Evolutionary conservation across 30 jellyfish, hydroid and myxozoan species (phyloP), one percentile per base, ranked within the genome.

Genomic region (Aurelia sp.): DNA sequence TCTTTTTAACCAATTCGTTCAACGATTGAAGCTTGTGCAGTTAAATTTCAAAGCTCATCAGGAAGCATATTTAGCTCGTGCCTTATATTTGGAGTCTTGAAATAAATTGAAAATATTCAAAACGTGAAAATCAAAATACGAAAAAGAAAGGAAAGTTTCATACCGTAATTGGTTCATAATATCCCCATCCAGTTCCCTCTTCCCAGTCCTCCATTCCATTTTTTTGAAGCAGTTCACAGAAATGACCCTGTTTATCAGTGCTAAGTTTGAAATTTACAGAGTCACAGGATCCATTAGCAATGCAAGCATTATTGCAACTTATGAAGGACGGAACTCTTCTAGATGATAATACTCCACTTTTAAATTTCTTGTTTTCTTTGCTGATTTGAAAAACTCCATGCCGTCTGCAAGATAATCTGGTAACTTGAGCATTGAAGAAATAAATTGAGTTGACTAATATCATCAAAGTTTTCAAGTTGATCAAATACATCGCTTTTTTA

Each of bases 231-330:
- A 81, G 57, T 53, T 81, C 90, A 57, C 90, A 81, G 10, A 47
- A 35, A 40, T 27, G 67, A 17, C 33, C 44, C 3, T 19, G 48
- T n/a, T 23, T 62, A 23, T 81, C 40, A 7, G 10, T 7, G 31
- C 40, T 64, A 18, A 17, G 11, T 31, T 66, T 30, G 53, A 81
- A 81, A 31, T 81, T 81, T 2, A 81, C 31, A 13, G 90, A 47
- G 11, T 51, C 66, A 62, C 90, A 81, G 17, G 20, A 16, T 3
- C 16, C 15, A 13, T 18, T 37, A 13, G 84, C 75, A 3, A 58
- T 33, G 18, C 90, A 81, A 22, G 75, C 76, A 12, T 72, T 13
- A 68, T 47, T 69, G 66, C 90, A 81, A 50, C 19, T n/a, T 12
- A 50, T 12, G 23, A 81, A 27, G 20, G 90, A 81, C 0, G 59